Base-by-base conservation (phyloP, 2,797 vertebrate genomes). In the Trachops cirrhosus region DNA sequence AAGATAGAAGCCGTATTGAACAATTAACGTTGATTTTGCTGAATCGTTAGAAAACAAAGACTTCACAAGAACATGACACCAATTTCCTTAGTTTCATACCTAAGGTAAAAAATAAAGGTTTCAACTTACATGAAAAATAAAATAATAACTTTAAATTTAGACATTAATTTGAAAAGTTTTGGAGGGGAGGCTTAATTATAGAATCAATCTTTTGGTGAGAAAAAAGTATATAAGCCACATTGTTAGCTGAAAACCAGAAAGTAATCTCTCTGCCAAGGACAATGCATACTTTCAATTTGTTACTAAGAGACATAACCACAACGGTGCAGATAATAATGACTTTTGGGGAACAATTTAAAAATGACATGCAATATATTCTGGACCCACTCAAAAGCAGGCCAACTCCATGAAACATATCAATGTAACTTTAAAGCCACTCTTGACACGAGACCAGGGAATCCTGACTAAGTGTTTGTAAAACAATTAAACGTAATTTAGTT, bases 401-500 rank as follows among this genome's bases (percentile, higher is more conserved):
- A 82, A 68, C 50, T 50, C 39, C 39, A 93, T 73, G n/a, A 95
- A 68, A 78, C 44, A 52, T 64, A 70, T 54, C 78, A 46, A 48
- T 44, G 7, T 82, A 18, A 86, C 54, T 82, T 93, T 62, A 77
- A 71, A 77, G 48, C 41, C 48, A 95, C 18, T 68, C 52, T 86
- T 34, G 79, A 62, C 32, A 86, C 57, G n/a, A 6, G 24, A 67
- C 70, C 48, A 37, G 75, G 62, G 41, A 91, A 70, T 75, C 14
- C 44, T 79, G 54, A 68, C 22, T 68, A 75, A 91, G 71, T 74
- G 57, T 39, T 85, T 26, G 50, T 71, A 94, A 89, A 82, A 24
- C 34, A 96, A 88, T 86, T 94, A 82, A 68, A 86, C 80, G 94
- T 79, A 89, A 89, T 46, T 91, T 70, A 68, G 41, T 67, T 7